Evolutionary conservation across 2,888 invertebrate species (phyloP), one percentile per base, ranked within the genome.

Genomic region (Philhelius pedissequus): DNA sequence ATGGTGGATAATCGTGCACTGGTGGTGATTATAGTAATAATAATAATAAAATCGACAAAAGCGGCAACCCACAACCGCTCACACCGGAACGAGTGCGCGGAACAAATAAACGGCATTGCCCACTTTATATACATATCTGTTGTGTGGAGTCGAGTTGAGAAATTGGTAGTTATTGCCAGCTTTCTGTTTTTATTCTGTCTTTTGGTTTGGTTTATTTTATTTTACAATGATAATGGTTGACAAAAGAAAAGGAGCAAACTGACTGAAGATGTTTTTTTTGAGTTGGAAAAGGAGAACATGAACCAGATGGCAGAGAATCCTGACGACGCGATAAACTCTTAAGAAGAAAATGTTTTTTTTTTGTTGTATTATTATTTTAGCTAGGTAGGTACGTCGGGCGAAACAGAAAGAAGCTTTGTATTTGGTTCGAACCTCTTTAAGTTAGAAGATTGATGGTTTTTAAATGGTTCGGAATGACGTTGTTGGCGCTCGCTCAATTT

Each of bases 1-100:
- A 69, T 80, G 84, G 83, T 68, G 75, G 79, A 84, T 84, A 84
- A 84, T 79, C 75, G 75, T 79, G 71, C 75, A 71, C 68, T 71
- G 62, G 45, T 70, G 83, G 79, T 71, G 80, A 84, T 84, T 80
- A 84, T 80, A 71, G 71, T 76, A 76, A 84, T 76, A 71, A 80
- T 82, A 77, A 82, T 83, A 78, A 83, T 84, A 76, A 84, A 75
- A 84, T 60, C 64, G 64, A 74, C 73, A 74, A 54, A 62, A 68
- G 79, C 66, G 83, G 79, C 70, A 83, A 64, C 78, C 78, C 78
- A 64, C 78, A 74, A 74, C 74, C 69, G 27, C 70, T 70, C 79
- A 75, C 74, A 75, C 74, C 83, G 83, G 79, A 83, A 83, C 69
- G 64, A 56, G 73, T 79, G 83, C 73, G 78, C 73, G 69, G 56